Evolutionary conservation across 2,797 vertebrate genomes (phyloP).

Genomic region (Halcyon smyrnensis): DNA sequence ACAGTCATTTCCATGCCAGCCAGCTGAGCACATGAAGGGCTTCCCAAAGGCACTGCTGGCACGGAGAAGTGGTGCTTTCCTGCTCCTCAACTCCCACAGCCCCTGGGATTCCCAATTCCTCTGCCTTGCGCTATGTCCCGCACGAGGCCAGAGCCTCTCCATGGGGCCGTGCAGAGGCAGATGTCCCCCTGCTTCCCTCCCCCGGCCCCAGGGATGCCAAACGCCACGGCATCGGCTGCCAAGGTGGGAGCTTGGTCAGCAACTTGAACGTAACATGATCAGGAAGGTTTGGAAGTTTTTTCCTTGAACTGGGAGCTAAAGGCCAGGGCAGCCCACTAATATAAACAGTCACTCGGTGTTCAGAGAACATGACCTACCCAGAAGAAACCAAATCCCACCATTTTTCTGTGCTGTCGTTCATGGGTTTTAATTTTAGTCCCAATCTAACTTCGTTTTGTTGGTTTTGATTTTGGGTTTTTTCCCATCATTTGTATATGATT

Average conservation of each 20-base stretch:
- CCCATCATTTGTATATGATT: background rate
- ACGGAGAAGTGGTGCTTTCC: background rate
- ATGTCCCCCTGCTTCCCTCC: background rate
- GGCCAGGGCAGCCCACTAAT: background rate
- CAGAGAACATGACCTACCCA: background rate
- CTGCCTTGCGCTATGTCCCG: background rate
- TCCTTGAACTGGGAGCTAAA: background rate
- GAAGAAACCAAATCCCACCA: background rate
- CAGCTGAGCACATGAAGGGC: background rate
- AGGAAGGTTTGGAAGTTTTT: background rate
- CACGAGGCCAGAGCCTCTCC: background rate
- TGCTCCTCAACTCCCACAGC: background rate
- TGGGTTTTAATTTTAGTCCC: background rate
- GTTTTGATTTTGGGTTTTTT: background rate
- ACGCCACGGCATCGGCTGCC: rapidly evolving
- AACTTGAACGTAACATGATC: rapidly evolving
- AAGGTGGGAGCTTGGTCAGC: background rate
- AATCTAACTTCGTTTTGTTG: background rate
- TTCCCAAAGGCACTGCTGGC: background rate
- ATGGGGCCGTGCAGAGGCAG: background rate
- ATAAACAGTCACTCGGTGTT: background rate
- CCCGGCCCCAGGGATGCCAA: background rate
- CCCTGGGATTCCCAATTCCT: background rate
- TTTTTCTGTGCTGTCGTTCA: background rate
- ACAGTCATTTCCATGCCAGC: background rate